Evolutionary conservation across 1,140 invertebrate genomes (phyloP).

Genomic region (Drosophila grimshawi): DNA sequence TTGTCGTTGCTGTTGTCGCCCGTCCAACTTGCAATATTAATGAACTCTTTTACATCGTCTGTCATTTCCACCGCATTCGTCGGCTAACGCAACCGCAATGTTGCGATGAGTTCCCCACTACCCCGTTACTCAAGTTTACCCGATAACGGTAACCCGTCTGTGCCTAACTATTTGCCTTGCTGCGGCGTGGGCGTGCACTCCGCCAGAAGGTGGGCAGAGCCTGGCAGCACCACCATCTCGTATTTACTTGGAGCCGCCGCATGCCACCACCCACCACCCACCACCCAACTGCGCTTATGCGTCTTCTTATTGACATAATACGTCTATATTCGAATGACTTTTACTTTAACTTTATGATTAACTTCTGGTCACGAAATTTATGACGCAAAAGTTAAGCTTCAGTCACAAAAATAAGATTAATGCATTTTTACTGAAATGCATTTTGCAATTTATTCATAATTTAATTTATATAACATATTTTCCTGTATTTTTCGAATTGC

Average conservation of each 20-base stretch:
- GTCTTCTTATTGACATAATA: neutral
- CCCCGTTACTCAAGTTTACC: neutral
- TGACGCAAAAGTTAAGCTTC: no score
- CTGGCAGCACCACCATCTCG: conserved; percentile 11
- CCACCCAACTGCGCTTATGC: conserved; percentile 39
- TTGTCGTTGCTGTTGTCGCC: conserved; percentile 37
- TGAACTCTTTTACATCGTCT: conserved; percentile 82
- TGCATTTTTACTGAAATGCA: no score
- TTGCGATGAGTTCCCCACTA: conserved; percentile 7
- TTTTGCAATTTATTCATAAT: no score
- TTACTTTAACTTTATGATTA: no score
- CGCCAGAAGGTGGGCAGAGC: neutral
- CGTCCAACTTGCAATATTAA: conserved; percentile 77
- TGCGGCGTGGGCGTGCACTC: conserved; percentile 38
- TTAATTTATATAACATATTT: no score
- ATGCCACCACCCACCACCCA: neutral
- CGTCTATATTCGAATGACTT: no score
- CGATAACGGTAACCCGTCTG: conserved; percentile 22
- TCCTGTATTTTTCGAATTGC: no score
- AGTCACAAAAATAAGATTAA: no score
- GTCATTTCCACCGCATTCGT: conserved; percentile 67
- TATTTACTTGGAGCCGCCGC: conserved; percentile 45
- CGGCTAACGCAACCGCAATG: conserved; percentile 39
- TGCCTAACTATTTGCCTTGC: conserved; percentile 46
- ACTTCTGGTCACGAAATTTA: no score